Percentiles rank a stretch among this genome's conserved stretches.
These are phyloP conservation scores for Drosophila lacicola DNA, from an alignment of 2,888 invertebrate species.

Conservation along the genomic window DNA sequence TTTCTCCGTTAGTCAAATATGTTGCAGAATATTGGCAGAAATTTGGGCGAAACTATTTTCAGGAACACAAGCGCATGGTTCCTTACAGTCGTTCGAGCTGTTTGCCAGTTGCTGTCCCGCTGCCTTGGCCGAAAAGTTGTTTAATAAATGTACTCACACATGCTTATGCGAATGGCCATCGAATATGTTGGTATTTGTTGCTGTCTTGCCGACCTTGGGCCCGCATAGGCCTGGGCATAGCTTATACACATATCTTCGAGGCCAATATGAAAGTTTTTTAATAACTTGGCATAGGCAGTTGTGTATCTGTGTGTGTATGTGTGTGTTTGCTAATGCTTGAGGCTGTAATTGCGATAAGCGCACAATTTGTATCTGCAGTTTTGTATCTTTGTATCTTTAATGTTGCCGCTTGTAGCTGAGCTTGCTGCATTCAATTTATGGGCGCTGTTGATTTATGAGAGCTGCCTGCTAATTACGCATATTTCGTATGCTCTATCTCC, in stretches of 20 bases:
- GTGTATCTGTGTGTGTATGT: neutral
- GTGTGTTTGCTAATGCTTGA: conserved; percentile 7
- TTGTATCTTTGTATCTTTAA: conserved; percentile 38
- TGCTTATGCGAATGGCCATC: conserved; percentile 55
- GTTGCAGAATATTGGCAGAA: neutral
- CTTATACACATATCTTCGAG: conserved; percentile 18
- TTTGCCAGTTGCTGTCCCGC: conserved; percentile 31
- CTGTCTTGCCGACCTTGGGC: conserved; percentile 48
- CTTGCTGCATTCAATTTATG: conserved; percentile 34
- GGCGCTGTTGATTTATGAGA: conserved; percentile 63
- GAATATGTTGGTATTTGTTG: conserved; percentile 46
- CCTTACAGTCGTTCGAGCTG: conserved; percentile 4
- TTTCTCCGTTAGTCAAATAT: neutral
- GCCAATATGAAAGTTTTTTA: conserved; percentile 68
- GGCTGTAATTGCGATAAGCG: conserved; percentile 56
- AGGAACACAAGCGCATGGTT: conserved; percentile 29
- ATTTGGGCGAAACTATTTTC: conserved; percentile 2
- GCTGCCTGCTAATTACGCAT: conserved; percentile 66
- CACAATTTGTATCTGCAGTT: conserved; percentile 50
- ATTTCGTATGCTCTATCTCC: conserved; percentile 12
- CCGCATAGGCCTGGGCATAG: conserved; percentile 6
- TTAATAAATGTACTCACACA: conserved; percentile 79
- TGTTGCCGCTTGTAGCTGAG: conserved; percentile 11
- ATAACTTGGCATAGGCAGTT: conserved; percentile 39
- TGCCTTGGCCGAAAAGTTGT: conserved; percentile 63